Evolutionary conservation across 2,113 vertebrate species (phyloP).

Genomic region (Helogale parvula): DNA sequence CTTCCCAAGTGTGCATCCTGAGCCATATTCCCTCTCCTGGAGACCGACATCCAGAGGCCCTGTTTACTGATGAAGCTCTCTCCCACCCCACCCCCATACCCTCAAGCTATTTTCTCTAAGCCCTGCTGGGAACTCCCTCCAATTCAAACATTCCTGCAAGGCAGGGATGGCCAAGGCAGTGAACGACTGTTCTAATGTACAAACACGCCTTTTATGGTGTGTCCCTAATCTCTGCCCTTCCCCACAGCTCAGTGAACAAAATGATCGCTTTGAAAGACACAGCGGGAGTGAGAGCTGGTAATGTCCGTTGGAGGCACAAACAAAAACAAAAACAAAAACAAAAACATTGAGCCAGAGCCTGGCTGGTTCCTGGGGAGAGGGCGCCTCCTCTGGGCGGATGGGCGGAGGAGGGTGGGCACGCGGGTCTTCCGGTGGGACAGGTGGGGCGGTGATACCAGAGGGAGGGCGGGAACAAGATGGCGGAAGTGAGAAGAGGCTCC

Average conservation of each 20-base stretch:
- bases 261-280: neutral
- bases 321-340: neutral
- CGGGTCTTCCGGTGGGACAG: neutral
- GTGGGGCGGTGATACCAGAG: accelerated
- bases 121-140: neutral
- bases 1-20: neutral
- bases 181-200: neutral
- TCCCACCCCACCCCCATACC: neutral
- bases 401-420: accelerated
- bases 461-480: neutral
- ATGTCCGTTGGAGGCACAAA: neutral
- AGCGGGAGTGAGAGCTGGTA: neutral
- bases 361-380: neutral
- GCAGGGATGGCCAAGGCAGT: neutral
- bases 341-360: too few relatives aligned
- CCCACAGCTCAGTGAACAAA: neutral
- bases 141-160: neutral
- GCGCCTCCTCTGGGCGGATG: accelerated
- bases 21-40: neutral
- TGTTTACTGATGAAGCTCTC: neutral
- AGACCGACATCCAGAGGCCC: neutral
- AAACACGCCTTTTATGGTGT: neutral
- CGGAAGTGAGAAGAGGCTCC: neutral
- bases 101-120: neutral
- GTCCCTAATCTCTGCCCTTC: neutral